Evolutionary conservation across 2,113 vertebrate species (phyloP).

Genomic region (Bufo bufo): DNA sequence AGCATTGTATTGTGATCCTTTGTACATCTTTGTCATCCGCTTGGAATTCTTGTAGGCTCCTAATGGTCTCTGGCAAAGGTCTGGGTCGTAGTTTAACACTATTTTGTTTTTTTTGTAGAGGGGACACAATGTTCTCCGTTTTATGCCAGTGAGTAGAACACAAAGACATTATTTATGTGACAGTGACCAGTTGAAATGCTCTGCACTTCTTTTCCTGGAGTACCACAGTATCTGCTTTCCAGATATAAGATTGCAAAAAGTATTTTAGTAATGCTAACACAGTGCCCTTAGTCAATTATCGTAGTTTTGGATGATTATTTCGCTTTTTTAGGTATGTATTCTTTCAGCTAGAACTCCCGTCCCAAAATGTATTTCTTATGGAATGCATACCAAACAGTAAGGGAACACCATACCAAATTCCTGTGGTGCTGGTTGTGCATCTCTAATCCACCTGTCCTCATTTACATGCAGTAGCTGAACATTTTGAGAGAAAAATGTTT

Average conservation of each 20-base stretch:
- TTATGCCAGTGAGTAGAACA: constrained; percentile 21
- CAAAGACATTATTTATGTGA: not conserved
- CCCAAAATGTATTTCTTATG: too few species aligned
- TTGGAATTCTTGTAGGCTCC: not conserved
- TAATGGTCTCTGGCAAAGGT: constrained; percentile 26
- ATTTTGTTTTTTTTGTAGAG: not conserved
- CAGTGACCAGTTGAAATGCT: not conserved
- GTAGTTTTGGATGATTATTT: too few species aligned
- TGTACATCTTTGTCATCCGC: not conserved
- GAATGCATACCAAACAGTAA: too few species aligned
- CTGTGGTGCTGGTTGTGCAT: not conserved
- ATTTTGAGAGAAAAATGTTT: not conserved
- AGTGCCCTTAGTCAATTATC: not conserved
- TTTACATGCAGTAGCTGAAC: not conserved
- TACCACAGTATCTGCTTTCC: not conserved
- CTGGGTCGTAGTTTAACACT: not conserved
- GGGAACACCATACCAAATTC: too few species aligned
- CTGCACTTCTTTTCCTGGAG: not conserved
- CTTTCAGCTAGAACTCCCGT: too few species aligned
- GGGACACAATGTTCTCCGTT: constrained; percentile 11
- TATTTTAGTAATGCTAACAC: too few species aligned
- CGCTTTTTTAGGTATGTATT: too few species aligned
- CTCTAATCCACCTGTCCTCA: not conserved
- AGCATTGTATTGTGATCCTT: not conserved
- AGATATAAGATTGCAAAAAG: not conserved